Evolutionary conservation across 2,888 invertebrate genomes (phyloP).

Genomic region (Poecilobothrus nobilitatus): DNA sequence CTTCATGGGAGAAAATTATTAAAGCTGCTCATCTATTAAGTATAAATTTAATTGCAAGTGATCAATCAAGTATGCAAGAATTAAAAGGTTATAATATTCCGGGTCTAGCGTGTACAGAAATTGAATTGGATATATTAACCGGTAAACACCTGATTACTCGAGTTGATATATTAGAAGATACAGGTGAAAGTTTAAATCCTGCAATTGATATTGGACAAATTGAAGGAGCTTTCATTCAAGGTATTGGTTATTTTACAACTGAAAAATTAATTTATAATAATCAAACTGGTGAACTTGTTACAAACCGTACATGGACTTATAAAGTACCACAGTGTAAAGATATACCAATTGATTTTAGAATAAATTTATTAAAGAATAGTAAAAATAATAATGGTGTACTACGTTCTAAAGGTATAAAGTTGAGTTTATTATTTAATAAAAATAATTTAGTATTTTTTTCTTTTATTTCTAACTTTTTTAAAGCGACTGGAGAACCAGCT

Average conservation of each 20-base stretch:
- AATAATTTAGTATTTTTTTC: background rate
- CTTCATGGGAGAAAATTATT: constrained; percentile 50
- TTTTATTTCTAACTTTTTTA: background rate
- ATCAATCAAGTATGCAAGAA: constrained; percentile 46
- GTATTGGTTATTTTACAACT: constrained; percentile 60
- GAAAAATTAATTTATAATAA: constrained; percentile 57
- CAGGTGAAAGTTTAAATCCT: constrained; percentile 58
- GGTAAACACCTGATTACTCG: constrained; percentile 53
- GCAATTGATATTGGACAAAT: constrained; percentile 63
- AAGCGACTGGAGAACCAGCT: constrained; percentile 52
- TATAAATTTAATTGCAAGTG: constrained; percentile 50
- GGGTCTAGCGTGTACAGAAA: constrained; percentile 54
- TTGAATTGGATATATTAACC: constrained; percentile 63
- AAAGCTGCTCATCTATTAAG: constrained; percentile 44
- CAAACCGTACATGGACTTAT: constrained; percentile 67
- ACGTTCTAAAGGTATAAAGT: constrained; percentile 55
- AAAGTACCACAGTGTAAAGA: constrained; percentile 62
- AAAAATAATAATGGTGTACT: constrained; percentile 55
- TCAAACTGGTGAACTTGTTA: constrained; percentile 53
- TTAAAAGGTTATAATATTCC: constrained; percentile 52
- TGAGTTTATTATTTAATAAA: background rate
- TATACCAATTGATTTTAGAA: constrained; percentile 59
- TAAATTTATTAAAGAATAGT: constrained; percentile 55
- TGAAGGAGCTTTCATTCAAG: constrained; percentile 67
- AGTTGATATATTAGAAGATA: constrained; percentile 59